These are phyloP conservation scores for Ciconia stormi DNA, from an alignment of 2,113 vertebrate species.

Conservation along the genomic window DNA sequence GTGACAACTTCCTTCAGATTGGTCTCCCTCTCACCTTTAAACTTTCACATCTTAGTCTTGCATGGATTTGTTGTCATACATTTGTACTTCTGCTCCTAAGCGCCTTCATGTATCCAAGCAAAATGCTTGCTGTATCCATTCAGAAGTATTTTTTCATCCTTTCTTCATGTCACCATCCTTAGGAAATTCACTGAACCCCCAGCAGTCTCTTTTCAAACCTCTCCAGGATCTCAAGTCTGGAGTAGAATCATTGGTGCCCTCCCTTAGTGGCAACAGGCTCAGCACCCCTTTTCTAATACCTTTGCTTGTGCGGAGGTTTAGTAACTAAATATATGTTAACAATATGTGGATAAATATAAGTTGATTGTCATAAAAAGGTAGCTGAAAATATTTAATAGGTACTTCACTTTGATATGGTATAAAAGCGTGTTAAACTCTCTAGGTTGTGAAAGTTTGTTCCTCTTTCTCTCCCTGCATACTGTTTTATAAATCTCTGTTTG, in stretches of 20 bases:
- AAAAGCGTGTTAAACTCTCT: not conserved
- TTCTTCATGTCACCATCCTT: not conserved
- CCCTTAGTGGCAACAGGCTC: not conserved
- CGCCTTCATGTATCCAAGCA: not conserved
- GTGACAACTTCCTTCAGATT: not conserved
- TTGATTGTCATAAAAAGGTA: not conserved
- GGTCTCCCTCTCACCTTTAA: not conserved
- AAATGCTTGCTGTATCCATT: not conserved
- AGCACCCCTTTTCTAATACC: not conserved
- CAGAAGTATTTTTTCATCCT: not conserved
- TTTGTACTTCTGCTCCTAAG: not conserved
- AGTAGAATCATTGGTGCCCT: not conserved
- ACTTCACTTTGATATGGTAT: not conserved
- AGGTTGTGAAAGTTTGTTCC: not conserved
- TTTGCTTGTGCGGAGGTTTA: not conserved
- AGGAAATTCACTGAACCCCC: not conserved
- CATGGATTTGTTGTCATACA: not conserved
- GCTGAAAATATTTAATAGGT: not conserved
- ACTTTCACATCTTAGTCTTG: not conserved
- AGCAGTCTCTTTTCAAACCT: not conserved
- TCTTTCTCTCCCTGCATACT: not conserved
- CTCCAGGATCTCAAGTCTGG: not conserved
- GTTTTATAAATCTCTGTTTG: not conserved
- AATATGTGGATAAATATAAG: not conserved
- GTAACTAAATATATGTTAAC: not conserved